Base-by-base conservation (phyloP, 2,888 invertebrate genomes). In the Sepiola atlantica region DNA sequence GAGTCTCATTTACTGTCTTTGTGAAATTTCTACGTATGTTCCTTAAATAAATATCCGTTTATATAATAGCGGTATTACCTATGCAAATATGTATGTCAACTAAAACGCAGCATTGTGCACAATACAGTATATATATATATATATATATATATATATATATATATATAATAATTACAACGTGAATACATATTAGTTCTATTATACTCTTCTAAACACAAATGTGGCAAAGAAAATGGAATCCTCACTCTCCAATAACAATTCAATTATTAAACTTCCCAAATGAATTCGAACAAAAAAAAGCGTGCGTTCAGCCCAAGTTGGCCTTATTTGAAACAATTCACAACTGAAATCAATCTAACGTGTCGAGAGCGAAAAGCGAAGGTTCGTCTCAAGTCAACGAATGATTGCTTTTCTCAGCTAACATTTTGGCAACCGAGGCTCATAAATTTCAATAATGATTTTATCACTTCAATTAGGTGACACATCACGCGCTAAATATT, bases 361-460 rank as follows among this genome's bases (percentile, higher is more conserved):
- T 77, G 77, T n/a, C 14, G 32, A 77, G n/a, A n/a, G 77, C 77
- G 24, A n/a, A 77, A 32, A n/a, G 32, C 77, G 32, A 77, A 16
- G 16, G 32, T n/a, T 61, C 61, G 21, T 61, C 28, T 61, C 61
- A 21, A 77, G 77, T 77, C 32, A n/a, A 77, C 14, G 14, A 45
- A 3, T 77, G 77, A 77, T 77, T 77, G 77, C n/a, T 77, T 77
- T 61, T 77, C n/a, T 77, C 32, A 16, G 77, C 16, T 12, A 77
- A 77, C 77, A 14, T 77, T 77, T 77, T 77, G 32, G n/a, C 32
- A 77, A 77, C 77, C 77, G 14, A 77, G 77, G 12, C 77, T n/a
- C 77, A 77, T 77, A 77, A 77, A 77, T 77, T 77, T 77, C 77
- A 77, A 77, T 77, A 77, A 77, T n/a, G 77, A 77, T 32, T 77